Evolutionary conservation across 2,797 vertebrate genomes (phyloP), one percentile per base, ranked within the genome.

Genomic region (Melanotaenia parkinsoni): DNA sequence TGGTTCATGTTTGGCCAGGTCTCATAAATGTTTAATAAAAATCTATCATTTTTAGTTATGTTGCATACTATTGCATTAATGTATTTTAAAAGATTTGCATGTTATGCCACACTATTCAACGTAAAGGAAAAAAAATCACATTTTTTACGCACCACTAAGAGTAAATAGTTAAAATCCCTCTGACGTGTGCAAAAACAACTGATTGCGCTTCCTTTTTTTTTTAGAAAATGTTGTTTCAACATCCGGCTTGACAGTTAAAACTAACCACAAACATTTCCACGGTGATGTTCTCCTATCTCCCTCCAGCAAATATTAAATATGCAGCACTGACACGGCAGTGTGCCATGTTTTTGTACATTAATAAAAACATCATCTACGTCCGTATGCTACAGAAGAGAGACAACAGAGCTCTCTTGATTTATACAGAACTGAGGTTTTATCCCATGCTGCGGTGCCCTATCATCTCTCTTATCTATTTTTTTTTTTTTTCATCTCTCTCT

Each of bases 371-470:
- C 18, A 58, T 73, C 45, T 33, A 11, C 75, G 64, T 56, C 75
- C 16, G 61, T 40, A 10, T 59, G 56, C 63, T 64, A 68, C 71
- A 77, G 65, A 76, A 47, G 57, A 56, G 63, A 68, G 37, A 81
- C 83, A 78, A 87, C 81, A 85, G 77, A 22, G 53, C 63, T 84
- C 79, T 88, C 87, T 88, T 77, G 83, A 88, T 91, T 86, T 82
- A 83, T 88, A 90, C 71, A 82, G 78, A 89, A 70, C 43, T 59
- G 47, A 69, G 77, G 76, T 82, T 88, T 88, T 76, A 72, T 66
- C 80, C 87, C 87, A 90, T 51, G 69, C 40, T 67, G 89, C 65
- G 83, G n/a, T 72, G 70, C 70, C 72, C 83, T 83, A 77, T 90
- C 89, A 86, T 89, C 81, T 88, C 79, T 61, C 28, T 80, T 84